Evolutionary conservation across 1,140 invertebrate genomes (phyloP).

Genomic region (Scylla paramamosain): DNA sequence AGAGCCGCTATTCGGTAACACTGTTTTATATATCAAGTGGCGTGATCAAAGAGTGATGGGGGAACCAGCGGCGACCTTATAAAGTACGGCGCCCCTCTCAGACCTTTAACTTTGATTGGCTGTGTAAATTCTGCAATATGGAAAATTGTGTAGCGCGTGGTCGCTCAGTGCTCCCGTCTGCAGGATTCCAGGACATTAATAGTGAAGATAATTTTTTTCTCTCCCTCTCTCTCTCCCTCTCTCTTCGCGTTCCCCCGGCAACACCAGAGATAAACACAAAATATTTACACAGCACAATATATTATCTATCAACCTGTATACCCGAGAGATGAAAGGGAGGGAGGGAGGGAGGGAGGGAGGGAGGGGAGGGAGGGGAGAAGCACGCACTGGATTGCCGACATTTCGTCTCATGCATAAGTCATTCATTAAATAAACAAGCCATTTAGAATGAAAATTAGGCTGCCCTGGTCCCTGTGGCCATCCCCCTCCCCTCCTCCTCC

Average conservation of each 20-base stretch:
- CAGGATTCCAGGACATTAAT: background rate
- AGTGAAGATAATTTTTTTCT: background rate
- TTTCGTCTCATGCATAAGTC: constrained; percentile 22
- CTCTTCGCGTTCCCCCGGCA: background rate
- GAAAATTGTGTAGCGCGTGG: background rate
- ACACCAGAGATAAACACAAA: constrained; percentile 11
- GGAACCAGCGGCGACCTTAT: background rate
- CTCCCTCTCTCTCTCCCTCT: background rate
- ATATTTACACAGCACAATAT: constrained; percentile 14
- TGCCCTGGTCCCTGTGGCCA: background rate
- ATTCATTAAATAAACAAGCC: constrained; percentile 24
- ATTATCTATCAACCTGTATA: constrained; percentile 1
- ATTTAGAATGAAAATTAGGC: constrained; percentile 16
- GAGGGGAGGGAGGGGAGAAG: background rate
- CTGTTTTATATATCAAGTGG: no score
- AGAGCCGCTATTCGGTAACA: no score
- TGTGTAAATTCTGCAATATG: background rate
- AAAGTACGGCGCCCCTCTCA: background rate
- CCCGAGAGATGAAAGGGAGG: background rate
- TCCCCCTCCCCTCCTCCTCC: background rate
- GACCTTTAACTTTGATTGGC: background rate
- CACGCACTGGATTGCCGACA: background rate
- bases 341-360: background rate
- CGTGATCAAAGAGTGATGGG: background rate
- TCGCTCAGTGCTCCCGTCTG: background rate